These are phyloP conservation scores for Phylloscopus trochiloides DNA, from an alignment of 2,113 vertebrate genomes.

Conservation along the genomic window DNA sequence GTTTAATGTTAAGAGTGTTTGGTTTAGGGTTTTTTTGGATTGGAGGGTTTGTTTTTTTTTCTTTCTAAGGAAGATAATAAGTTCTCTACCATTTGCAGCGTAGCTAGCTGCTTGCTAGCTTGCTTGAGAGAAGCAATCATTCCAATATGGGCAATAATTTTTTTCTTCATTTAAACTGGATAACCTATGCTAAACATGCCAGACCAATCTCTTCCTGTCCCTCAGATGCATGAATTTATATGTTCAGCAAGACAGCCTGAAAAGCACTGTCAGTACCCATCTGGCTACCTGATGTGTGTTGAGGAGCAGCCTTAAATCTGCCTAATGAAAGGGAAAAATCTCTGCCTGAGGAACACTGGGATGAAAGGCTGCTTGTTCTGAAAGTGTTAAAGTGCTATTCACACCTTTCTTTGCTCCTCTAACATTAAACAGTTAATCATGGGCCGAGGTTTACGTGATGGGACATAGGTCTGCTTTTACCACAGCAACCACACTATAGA, in stretches of 20 bases:
- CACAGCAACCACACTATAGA: conserved; percentile 19
- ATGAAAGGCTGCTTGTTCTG: neutral
- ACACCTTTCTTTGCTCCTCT: neutral
- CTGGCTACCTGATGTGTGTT: neutral
- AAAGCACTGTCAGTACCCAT: neutral
- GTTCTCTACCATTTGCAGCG: neutral
- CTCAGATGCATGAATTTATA: neutral
- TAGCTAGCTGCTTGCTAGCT: neutral
- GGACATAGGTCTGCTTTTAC: conserved; percentile 19
- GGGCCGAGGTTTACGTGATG: neutral
- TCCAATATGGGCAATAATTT: neutral
- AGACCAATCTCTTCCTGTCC: neutral
- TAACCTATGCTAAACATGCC: neutral
- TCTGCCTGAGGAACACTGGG: neutral
- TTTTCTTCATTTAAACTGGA: neutral
- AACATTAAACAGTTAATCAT: conserved; percentile 10
- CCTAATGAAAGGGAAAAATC: neutral
- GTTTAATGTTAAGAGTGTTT: neutral
- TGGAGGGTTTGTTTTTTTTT: neutral
- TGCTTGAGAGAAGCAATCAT: neutral
- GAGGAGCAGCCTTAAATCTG: neutral
- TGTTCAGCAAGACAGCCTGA: neutral
- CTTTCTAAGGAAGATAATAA: neutral
- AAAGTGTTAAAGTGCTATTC: neutral
- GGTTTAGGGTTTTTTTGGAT: fast-evolving